Evolutionary conservation across 2,888 invertebrate genomes (phyloP).

Genomic region (Cheilosia vulpina): DNA sequence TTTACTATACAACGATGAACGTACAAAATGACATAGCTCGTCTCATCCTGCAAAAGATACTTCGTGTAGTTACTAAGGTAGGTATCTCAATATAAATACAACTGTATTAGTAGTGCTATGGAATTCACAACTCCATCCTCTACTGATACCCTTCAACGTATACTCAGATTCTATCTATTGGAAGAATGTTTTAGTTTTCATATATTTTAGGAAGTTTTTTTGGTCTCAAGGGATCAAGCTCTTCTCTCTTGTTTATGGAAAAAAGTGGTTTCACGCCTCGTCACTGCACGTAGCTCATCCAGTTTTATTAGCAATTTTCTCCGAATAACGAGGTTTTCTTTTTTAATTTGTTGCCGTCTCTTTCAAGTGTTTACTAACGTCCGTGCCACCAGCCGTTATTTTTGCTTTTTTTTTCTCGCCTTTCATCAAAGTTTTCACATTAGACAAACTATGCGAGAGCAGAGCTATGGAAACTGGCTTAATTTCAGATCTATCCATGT

Average conservation of each 20-base stretch:
- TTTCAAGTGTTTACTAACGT: conserved; percentile 12
- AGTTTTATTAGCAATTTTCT: conserved; percentile 66
- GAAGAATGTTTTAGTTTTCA: background rate
- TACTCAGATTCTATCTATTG: conserved; percentile 37
- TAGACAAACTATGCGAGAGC: conserved; percentile 26
- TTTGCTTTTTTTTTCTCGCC: conserved; percentile 29
- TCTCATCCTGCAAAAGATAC: too few relatives aligned
- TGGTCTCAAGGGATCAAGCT: conserved; percentile 11
- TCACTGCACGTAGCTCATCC: conserved; percentile 64
- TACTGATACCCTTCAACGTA: conserved; percentile 14
- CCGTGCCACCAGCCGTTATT: background rate
- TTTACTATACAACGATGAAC: too few relatives aligned
- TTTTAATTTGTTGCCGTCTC: conserved; percentile 1
- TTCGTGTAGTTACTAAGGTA: too few relatives aligned
- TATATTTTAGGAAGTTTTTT: background rate
- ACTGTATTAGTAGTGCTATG: conserved; percentile 15
- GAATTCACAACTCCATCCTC: conserved; percentile 34
- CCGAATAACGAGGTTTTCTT: conserved; percentile 28
- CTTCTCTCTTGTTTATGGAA: conserved; percentile 1
- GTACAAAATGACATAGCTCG: too few relatives aligned
- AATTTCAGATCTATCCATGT: background rate
- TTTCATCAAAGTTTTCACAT: conserved; percentile 57
- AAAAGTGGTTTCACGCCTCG: conserved; percentile 59
- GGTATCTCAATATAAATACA: too few relatives aligned
- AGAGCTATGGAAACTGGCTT: conserved; percentile 3